Evolutionary conservation across 2,797 vertebrate genomes (phyloP).

Genomic region (Anas acuta): DNA sequence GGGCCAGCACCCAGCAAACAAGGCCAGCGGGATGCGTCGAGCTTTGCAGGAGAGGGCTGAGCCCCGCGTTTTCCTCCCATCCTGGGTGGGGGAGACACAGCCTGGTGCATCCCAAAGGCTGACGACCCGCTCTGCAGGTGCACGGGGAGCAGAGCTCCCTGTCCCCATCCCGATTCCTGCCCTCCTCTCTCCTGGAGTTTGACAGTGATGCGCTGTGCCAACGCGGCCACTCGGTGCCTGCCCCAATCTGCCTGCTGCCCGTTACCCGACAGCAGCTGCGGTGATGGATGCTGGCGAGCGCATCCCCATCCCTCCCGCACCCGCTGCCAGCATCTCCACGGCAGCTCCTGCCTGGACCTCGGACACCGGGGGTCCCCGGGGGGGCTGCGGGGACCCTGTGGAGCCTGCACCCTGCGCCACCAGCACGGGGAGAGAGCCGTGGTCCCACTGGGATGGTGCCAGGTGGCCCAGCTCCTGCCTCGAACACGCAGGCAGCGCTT

Average conservation of each 20-base stretch:
- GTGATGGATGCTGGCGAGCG: background rate
- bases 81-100: background rate
- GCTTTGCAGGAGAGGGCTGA: background rate
- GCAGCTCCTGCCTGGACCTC: accelerated
- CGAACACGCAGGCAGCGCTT: background rate
- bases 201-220: background rate
- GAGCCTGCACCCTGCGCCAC: accelerated
- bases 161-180: accelerated
- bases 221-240: background rate
- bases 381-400: accelerated
- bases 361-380: background rate
- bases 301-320: background rate
- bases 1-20: background rate
- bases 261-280: accelerated
- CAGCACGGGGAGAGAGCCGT: accelerated
- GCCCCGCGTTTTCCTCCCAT: accelerated
- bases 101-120: background rate
- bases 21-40: too few relatives aligned
- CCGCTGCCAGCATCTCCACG: accelerated
- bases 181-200: background rate
- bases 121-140: background rate
- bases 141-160: accelerated
- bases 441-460: accelerated
- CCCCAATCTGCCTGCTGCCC: background rate
- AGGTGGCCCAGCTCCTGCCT: background rate